Evolutionary conservation across 1,140 invertebrate genomes (phyloP).

Genomic region (Nasonia longicornis): DNA sequence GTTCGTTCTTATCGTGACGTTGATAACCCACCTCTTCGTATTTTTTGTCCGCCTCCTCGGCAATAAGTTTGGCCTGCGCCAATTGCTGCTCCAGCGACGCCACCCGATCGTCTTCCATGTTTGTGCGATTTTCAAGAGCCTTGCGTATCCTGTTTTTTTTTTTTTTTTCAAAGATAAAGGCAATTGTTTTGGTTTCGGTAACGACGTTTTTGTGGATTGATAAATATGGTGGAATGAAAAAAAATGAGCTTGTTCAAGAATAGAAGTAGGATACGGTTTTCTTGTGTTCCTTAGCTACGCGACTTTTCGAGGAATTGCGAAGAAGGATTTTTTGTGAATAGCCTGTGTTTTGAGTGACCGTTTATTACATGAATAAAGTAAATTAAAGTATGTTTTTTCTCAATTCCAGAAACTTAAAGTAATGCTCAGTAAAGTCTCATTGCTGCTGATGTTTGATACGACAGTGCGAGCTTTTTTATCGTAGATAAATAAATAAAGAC

Average conservation of each 20-base stretch:
- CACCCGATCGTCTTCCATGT: conserved; percentile 98
- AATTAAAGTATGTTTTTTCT: no score
- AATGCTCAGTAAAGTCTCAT: no score
- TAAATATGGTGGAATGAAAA: conserved; percentile 3
- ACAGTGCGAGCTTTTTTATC: no score
- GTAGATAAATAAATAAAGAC: no score
- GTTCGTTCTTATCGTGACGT: conserved; percentile 40
- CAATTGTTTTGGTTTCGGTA: conserved; percentile 22
- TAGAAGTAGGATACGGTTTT: neutral
- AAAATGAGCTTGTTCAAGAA: neutral
- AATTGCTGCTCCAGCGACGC: conserved; percentile 94
- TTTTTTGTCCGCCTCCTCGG: conserved; percentile 99
- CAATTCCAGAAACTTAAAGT: no score
- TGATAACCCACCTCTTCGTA: conserved; percentile 92
- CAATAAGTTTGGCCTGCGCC: conserved; percentile 96
- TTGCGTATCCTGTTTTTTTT: conserved; percentile 89
- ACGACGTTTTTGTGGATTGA: conserved; percentile 7
- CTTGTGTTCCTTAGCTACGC: neutral
- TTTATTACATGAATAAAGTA: neutral
- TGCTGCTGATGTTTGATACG: no score
- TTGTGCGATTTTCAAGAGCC: conserved; percentile 97
- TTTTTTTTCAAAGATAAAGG: conserved; percentile 5
- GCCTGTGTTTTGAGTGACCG: neutral
- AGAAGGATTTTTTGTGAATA: neutral
- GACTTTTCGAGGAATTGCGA: no score